Base-by-base conservation (phyloP, 2,888 invertebrate species). In the Dioctria rufipes region DNA sequence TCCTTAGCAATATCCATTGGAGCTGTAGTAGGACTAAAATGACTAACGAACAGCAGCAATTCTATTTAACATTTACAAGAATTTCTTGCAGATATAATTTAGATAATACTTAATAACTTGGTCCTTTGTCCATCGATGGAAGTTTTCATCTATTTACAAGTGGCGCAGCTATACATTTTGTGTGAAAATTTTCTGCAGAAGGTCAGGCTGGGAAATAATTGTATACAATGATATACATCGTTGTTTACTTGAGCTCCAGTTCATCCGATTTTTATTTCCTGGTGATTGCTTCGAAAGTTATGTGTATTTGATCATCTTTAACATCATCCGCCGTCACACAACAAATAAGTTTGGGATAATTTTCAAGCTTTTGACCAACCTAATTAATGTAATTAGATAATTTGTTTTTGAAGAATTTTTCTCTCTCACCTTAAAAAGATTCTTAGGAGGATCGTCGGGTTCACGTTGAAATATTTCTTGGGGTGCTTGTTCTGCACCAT, bases 261-360 rank as follows among this genome's bases (percentile, higher is more conserved):
- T 86, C 91, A 88, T 85, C 90, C 90, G 92, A 90, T 95, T 94
- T 90, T 96, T 97, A 87, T 96, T 95, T 3, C 97, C 97, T 0
- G 97, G 97, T 58, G 97, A 96, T 87, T 98, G 98, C 87, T 98
- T 90, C 98, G 90, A 98, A 98, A 5, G 96, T 96, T 9, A 98
- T 96, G 90, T 98, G 96, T 84, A 98, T 96, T 90, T 95, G 95
- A 85, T 98, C 97, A 86, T 95, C 95, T 88, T 96, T 96, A 0
- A 98, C 94, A 81, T 95, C 96, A 84, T 96, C 97, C 80, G 98
- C 95, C 77, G 98, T 98, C 61, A 98, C 98, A 86, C 97, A 97
- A 89, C 98, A 98, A 85, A 98, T 98, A 83, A 98, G 90, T 87
- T 98, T 97, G 0, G 98, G 98, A 91, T 98, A 98, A 88, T 98